Evolutionary conservation across 1,140 invertebrate genomes (phyloP).

Genomic region (Zeugodacus cucurbitae): DNA sequence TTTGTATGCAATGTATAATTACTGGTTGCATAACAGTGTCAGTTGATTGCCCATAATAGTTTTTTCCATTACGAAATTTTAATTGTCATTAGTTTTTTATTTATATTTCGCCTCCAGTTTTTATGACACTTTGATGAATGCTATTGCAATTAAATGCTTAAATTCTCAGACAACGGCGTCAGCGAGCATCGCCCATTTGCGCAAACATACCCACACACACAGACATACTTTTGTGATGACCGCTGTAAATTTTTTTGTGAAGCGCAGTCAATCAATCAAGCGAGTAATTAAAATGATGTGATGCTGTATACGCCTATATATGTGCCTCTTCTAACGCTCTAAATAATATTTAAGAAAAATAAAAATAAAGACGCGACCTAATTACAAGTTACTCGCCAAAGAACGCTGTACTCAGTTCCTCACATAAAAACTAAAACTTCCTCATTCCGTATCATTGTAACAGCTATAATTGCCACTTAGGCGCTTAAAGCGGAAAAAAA

Average conservation of each 20-base stretch:
- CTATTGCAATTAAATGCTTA: slow-evolving; percentile 22
- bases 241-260: neutral
- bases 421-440: neutral
- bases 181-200: neutral
- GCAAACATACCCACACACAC: neutral
- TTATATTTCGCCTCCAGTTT: neutral
- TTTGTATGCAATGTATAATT: neutral
- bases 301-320: neutral
- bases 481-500: neutral
- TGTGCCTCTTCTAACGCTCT: neutral
- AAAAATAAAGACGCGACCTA: too few relatives aligned
- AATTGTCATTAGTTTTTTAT: neutral
- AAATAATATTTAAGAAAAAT: too few relatives aligned
- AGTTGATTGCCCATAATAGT: neutral
- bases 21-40: neutral
- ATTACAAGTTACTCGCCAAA: too few relatives aligned
- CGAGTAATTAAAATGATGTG: neutral
- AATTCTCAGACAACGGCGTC: slow-evolving; percentile 8
- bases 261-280: neutral
- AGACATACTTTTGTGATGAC: neutral
- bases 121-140: neutral
- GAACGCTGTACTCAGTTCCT: too few relatives aligned
- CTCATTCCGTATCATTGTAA: neutral
- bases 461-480: neutral
- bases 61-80: neutral